phyloP scores from a whole-genome alignment of 2,888 invertebrate species.

The Leuctra nigra region DNA sequence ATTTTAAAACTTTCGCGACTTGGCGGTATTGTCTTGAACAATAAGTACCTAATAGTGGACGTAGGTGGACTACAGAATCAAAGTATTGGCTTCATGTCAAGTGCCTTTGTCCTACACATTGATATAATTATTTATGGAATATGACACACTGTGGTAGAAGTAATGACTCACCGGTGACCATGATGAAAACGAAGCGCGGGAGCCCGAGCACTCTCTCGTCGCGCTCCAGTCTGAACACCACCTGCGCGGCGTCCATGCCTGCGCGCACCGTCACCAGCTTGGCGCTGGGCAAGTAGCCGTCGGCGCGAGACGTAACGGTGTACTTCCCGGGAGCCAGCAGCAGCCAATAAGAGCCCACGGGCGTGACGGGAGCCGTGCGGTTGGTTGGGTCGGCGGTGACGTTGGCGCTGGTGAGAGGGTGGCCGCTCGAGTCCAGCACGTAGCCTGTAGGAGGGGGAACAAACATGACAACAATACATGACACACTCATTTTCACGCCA shows the following conservation, averaged over 20 bases:
- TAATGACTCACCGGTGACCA: conserved; percentile 62
- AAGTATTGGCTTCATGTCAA: no score
- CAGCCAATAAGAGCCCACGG: conserved; percentile 38
- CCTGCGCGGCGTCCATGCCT: conserved; percentile 38
- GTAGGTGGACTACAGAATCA: no score
- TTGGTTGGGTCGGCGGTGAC: background rate
- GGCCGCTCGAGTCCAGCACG: conserved; percentile 1
- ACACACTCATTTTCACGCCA: background rate
- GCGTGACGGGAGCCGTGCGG: background rate
- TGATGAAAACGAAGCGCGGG: conserved; percentile 68
- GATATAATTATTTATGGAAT: no score
- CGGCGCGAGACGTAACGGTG: conserved; percentile 48
- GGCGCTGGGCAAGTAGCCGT: conserved; percentile 52
- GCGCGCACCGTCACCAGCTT: conserved; percentile 43
- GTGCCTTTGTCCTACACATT: no score
- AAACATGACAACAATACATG: background rate
- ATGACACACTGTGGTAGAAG: no score
- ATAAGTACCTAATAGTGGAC: no score
- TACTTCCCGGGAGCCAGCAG: conserved; percentile 37
- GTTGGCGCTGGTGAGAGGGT: background rate
- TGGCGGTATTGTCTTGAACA: no score
- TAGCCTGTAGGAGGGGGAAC: background rate
- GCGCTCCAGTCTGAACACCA: conserved; percentile 59
- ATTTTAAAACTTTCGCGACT: no score
- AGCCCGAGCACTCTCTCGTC: conserved; percentile 66